Evolutionary conservation across 2,113 vertebrate genomes (phyloP).

Genomic region (Centropus bengalensis): DNA sequence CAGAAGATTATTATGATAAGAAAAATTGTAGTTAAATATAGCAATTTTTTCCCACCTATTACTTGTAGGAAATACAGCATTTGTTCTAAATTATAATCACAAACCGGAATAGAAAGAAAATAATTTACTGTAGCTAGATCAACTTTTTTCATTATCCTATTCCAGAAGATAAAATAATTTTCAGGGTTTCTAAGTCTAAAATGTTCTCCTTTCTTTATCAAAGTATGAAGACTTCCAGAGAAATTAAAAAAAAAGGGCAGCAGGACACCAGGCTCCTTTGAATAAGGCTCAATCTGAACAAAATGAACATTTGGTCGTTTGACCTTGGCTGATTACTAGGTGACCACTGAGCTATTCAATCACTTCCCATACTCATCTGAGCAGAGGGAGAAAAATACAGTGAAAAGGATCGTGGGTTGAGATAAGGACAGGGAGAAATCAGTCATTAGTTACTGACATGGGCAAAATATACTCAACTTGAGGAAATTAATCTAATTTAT

Average conservation of each 20-base stretch:
- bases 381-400: neutral
- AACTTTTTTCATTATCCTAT: neutral
- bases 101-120: constrained; percentile 1
- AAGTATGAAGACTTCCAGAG: neutral
- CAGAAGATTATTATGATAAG: neutral
- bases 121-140: neutral
- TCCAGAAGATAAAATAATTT: neutral
- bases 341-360: neutral
- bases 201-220: neutral
- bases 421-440: no score
- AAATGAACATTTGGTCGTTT: neutral
- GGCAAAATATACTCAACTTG: no score
- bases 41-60: neutral
- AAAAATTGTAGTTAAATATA: neutral
- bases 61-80: neutral
- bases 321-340: neutral
- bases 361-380: neutral
- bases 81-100: neutral
- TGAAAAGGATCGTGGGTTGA: no score
- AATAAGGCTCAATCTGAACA: neutral
- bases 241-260: neutral
- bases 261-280: neutral
- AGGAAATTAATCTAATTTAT: no score
- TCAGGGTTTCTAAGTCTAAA: neutral
- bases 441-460: no score